Conservation (phyloP, 2,888 invertebrate genomes). For the Linyphia triangularis region DNA sequence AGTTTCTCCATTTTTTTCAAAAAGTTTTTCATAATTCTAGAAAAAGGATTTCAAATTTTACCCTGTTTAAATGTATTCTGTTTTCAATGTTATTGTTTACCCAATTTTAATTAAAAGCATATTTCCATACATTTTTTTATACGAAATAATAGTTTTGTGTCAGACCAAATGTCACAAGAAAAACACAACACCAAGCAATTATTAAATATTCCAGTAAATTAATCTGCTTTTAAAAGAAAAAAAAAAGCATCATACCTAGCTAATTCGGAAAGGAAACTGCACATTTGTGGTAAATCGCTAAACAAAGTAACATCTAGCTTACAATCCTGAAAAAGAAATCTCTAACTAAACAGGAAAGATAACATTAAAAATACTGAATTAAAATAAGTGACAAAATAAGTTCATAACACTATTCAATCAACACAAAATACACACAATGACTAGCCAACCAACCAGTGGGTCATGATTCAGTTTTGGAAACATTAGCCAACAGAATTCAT, state of each 20-base stretch:
- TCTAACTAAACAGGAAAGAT: too few species aligned
- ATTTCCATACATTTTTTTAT: background rate
- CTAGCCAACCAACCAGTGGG: too few species aligned
- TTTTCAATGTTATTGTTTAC: background rate
- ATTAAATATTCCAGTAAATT: background rate
- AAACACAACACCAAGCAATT: background rate
- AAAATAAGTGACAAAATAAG: too few species aligned
- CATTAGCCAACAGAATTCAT: too few species aligned
- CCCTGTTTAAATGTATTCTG: too few species aligned
- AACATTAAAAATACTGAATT: too few species aligned
- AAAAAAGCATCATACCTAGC: slow-evolving; percentile 85
- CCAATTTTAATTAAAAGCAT: background rate
- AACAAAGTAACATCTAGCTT: slow-evolving; percentile 88
- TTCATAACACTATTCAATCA: too few species aligned
- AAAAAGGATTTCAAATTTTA: too few species aligned
- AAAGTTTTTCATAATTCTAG: too few species aligned
- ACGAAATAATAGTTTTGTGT: background rate
- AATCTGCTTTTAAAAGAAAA: slow-evolving; percentile 32
- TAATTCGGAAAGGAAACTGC: slow-evolving; percentile 82
- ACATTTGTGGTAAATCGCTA: slow-evolving; percentile 85
- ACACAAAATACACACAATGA: too few species aligned
- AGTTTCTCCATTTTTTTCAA: too few species aligned
- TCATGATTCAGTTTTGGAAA: too few species aligned
- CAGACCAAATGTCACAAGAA: background rate
- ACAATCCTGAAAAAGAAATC: slow-evolving; percentile 83